Percentiles rank a stretch among this genome's conserved stretches.
Conservation (phyloP, 2,797 vertebrate genomes). For the Acipenser ruthenus region DNA sequence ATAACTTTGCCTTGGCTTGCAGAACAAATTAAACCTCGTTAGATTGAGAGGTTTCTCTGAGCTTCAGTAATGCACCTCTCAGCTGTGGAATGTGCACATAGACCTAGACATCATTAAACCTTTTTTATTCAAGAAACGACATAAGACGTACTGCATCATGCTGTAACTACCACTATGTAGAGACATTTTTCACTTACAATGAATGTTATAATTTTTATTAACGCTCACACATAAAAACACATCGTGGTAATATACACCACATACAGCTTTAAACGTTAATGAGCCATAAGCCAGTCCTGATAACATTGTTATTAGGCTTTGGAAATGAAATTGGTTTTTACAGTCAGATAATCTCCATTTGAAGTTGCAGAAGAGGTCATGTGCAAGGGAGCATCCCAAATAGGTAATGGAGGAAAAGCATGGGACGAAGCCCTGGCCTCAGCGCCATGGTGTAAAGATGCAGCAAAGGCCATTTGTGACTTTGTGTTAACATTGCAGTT, state of each 20-base stretch:
- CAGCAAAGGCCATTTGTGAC: neutral
- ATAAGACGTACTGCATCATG: too few relatives aligned
- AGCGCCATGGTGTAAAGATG: neutral
- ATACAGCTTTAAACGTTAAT: slow-evolving; percentile 26
- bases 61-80: too few relatives aligned
- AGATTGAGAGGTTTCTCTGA: too few relatives aligned
- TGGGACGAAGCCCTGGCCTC: neutral
- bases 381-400: slow-evolving; percentile 24
- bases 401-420: neutral
- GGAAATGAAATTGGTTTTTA: slow-evolving; percentile 26
- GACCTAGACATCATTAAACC: too few relatives aligned
- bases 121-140: too few relatives aligned
- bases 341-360: slow-evolving; percentile 40
- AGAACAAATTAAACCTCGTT: too few relatives aligned
- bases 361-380: slow-evolving; percentile 29
- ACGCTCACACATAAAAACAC: neutral
- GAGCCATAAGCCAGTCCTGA: slow-evolving; percentile 27
- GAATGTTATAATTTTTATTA: too few relatives aligned
- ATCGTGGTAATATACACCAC: slow-evolving; percentile 23
- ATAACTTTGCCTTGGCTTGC: too few relatives aligned
- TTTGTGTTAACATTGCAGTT: neutral
- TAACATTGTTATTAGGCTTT: slow-evolving; percentile 19
- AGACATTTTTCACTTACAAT: too few relatives aligned
- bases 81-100: too few relatives aligned
- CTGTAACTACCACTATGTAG: too few relatives aligned